phyloP scores from a whole-genome alignment of 2,888 invertebrate genomes.

The Notodonta ziczac region DNA sequence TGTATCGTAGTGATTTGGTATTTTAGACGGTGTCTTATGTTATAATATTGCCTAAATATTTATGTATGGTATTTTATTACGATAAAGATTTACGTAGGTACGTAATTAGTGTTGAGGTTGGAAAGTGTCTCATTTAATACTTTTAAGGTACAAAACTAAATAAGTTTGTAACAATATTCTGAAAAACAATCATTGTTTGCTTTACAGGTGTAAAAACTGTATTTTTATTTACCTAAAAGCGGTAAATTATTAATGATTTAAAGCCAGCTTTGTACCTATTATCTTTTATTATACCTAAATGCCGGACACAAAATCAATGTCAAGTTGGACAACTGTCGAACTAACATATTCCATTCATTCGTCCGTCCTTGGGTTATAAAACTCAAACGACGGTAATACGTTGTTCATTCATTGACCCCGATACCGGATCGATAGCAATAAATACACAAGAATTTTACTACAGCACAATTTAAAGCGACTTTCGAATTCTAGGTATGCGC shows the following conservation, averaged over 20 bases:
- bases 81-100: no score
- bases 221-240: no score
- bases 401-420: conserved; percentile 34
- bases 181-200: no score
- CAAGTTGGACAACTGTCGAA: conserved; percentile 21
- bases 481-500: conserved; percentile 18
- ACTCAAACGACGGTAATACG: conserved; percentile 18
- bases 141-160: no score
- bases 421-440: conserved; percentile 32
- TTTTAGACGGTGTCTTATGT: conserved; percentile 2
- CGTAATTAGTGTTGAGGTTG: no score
- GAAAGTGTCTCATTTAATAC: no score
- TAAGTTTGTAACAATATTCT: no score
- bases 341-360: conserved; percentile 21
- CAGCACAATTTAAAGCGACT: conserved; percentile 17
- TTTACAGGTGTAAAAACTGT: no score
- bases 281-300: not conserved
- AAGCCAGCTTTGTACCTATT: not conserved
- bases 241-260: no score
- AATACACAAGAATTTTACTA: conserved; percentile 30
- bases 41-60: no score
- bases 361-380: conserved; percentile 32
- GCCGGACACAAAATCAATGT: conserved; percentile 10
- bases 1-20: conserved; percentile 17
- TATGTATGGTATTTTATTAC: no score